These are phyloP conservation scores for Poecilia picta DNA, from an alignment of 2,797 vertebrate genomes.

Conservation along the genomic window DNA sequence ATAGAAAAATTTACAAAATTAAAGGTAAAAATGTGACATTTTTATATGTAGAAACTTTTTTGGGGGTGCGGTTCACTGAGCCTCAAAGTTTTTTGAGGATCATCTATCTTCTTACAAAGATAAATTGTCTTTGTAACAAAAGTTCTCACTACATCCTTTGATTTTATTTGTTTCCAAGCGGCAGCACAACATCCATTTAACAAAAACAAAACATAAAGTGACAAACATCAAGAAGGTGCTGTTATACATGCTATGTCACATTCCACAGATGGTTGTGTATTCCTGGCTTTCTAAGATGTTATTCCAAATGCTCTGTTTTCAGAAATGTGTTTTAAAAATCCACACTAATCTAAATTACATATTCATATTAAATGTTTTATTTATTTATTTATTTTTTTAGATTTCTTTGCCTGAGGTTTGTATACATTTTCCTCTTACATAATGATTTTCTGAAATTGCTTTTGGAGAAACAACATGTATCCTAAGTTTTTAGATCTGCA, in stretches of 20 bases:
- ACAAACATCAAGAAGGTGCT: background rate
- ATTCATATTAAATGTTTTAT: background rate
- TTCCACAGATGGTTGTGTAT: background rate
- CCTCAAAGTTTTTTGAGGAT: background rate
- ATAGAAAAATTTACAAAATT: background rate
- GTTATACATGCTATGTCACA: background rate
- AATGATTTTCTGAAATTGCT: background rate
- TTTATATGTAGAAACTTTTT: background rate
- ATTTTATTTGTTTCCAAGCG: background rate
- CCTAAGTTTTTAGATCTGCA: background rate
- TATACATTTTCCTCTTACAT: background rate
- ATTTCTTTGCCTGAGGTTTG: background rate
- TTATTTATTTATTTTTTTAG: background rate
- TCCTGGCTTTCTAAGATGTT: background rate
- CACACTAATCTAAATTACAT: background rate
- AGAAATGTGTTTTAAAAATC: background rate
- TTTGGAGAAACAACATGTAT: background rate
- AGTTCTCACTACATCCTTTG: background rate
- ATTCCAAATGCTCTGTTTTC: background rate
- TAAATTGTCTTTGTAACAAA: background rate
- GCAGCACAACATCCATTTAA: background rate
- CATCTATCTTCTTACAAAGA: background rate
- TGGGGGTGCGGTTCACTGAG: background rate
- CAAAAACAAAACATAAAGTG: background rate
- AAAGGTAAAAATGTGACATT: background rate